Evolutionary conservation across 1,140 invertebrate genomes (phyloP), one percentile per base, ranked within the genome.

Genomic region (Musca vetustissima): DNA sequence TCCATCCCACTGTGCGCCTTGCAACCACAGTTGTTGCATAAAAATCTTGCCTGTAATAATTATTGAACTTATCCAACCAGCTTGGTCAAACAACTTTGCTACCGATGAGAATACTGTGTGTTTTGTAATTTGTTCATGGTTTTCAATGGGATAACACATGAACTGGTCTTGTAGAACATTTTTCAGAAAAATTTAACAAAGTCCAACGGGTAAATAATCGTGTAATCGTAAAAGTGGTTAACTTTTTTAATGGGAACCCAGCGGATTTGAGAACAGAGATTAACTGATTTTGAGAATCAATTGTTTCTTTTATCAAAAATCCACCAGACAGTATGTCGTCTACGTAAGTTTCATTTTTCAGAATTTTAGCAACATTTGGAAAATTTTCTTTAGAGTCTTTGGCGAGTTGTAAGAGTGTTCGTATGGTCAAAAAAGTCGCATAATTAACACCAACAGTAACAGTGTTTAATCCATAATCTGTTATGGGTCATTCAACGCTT

Each of bases 31-130:
- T n/a, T n/a, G n/a, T n/a, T n/a, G n/a, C n/a, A n/a, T n/a, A n/a
- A n/a, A n/a, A n/a, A 66, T 28, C 32, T 66, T 66, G 15, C 22
- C 65, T 53, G 15, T 55, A n/a, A 65, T 49, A 4, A 65, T 43
- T n/a, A 65, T 48, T 15, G 36, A 19, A 7, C 17, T 19, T 24
- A 65, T 21, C 21, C 36, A 24, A 22, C 61, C 61, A 22, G 47
- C 36, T 19, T 36, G 61, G 15, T 65, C 61, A 15, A 65, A 65
- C 7, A n/a, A n/a, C n/a, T n/a, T n/a, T n/a, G n/a, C n/a, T n/a
- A n/a, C n/a, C n/a, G n/a, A n/a, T n/a, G n/a, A 49, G 8, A 24
- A 21, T 24, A 55, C 24, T 21, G 7, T 21, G 8, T 21, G 19
- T 55, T 55, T 55, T 24, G 52, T 55, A 14, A 55, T 24, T 24